These are phyloP conservation scores for Tiliacea citrago DNA, from an alignment of 2,888 invertebrate genomes.

Conservation along the genomic window DNA sequence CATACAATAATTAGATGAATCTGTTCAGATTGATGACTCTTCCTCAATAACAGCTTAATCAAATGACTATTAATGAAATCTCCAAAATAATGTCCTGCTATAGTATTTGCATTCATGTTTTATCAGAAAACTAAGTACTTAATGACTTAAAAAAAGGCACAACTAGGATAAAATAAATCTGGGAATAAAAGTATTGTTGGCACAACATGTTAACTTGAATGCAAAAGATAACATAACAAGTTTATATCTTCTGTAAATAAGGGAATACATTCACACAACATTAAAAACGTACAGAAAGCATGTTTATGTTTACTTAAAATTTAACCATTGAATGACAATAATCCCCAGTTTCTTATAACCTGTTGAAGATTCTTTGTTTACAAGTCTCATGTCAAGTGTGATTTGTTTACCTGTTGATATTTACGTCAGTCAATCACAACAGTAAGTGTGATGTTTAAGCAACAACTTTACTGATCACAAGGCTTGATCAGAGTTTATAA, in stretches of 20 bases:
- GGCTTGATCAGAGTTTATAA: background rate
- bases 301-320: background rate
- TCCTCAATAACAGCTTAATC: background rate
- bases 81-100: background rate
- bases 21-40: background rate
- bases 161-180: background rate
- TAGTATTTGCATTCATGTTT: background rate
- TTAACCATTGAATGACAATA: background rate
- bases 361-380: slow-evolving; percentile 8
- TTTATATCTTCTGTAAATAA: background rate
- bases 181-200: background rate
- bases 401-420: slow-evolving; percentile 33
- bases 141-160: background rate
- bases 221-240: background rate
- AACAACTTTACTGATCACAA: background rate
- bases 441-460: too few relatives aligned
- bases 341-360: background rate
- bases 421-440: background rate
- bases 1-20: background rate
- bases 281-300: background rate
- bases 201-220: background rate
- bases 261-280: background rate
- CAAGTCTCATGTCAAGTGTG: background rate
- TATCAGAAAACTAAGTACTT: background rate
- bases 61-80: background rate